phyloP scores from a whole-genome alignment of 1,140 invertebrate genomes.

The Drosophila burlai region DNA sequence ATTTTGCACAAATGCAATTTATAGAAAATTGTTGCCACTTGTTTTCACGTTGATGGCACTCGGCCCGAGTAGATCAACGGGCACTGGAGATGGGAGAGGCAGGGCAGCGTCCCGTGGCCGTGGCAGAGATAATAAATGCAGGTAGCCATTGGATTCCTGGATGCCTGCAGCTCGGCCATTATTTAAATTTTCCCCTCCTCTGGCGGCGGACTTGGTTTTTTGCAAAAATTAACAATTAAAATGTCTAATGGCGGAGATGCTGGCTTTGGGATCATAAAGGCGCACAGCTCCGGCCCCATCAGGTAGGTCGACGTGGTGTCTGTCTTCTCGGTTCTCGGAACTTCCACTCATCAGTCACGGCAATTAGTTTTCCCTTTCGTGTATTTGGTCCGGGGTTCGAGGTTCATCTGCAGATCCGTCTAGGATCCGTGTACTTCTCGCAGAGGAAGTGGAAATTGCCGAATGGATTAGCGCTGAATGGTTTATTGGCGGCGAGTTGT shows the following conservation, averaged over 20 bases:
- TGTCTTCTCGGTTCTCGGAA: constrained; percentile 66
- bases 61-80: constrained; percentile 22
- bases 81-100: not conserved
- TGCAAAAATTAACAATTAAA: constrained; percentile 81
- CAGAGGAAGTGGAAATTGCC: constrained; percentile 75
- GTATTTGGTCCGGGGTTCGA: constrained; percentile 4
- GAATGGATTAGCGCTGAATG: constrained; percentile 59
- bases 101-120: not conserved
- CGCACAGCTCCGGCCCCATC: constrained; percentile 13
- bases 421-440: constrained; percentile 17
- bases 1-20: constrained; percentile 83
- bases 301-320: constrained; percentile 46
- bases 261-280: constrained; percentile 51
- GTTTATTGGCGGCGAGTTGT: constrained; percentile 49
- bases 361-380: constrained; percentile 57
- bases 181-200: constrained; percentile 67
- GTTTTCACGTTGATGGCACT: constrained; percentile 82
- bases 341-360: constrained; percentile 54
- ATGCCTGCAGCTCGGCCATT: constrained; percentile 75
- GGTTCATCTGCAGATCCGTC: constrained; percentile 19
- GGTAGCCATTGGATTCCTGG: constrained; percentile 62
- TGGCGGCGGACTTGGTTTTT: constrained; percentile 5
- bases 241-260: constrained; percentile 74
- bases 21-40: constrained; percentile 84
- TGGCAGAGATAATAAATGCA: constrained; percentile 71